Percentiles rank a stretch among this genome's conserved stretches.
Conservation (phyloP, 2,797 vertebrate genomes). For the Rhyacichthys aspro region DNA sequence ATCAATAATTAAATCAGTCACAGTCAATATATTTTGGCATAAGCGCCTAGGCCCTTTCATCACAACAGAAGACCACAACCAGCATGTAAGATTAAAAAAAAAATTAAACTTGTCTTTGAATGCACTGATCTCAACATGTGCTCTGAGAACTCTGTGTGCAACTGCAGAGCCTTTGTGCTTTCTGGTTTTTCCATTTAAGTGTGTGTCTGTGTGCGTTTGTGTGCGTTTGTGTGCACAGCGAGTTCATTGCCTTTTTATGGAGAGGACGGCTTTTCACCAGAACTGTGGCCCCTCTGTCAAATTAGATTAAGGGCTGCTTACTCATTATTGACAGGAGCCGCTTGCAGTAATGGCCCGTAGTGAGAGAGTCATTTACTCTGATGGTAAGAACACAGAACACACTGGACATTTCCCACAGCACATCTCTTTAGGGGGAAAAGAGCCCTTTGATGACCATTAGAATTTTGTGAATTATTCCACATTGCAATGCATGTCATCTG, state of each 20-base stretch:
- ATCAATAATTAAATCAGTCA: conserved; percentile 74
- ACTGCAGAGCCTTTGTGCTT: background rate
- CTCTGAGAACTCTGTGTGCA: conserved; percentile 1
- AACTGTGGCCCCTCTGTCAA: conserved; percentile 60
- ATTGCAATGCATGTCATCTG: conserved; percentile 28
- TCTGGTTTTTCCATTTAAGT: conserved; percentile 18
- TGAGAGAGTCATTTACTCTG: conserved; percentile 72
- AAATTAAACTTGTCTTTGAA: conserved; percentile 13
- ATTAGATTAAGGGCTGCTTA: conserved; percentile 72
- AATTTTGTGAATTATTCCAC: conserved; percentile 59
- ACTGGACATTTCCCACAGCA: conserved; percentile 55
- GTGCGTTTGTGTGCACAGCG: conserved; percentile 1
- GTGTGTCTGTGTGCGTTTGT: background rate
- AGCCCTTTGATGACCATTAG: conserved; percentile 56
- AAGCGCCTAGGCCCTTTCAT: conserved; percentile 59
- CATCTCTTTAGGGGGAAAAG: conserved; percentile 48
- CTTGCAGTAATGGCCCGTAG: conserved; percentile 69
- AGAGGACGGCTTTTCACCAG: conserved; percentile 61
- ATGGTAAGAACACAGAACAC: conserved; percentile 61
- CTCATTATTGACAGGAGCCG: conserved; percentile 73
- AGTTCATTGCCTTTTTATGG: conserved; percentile 56
- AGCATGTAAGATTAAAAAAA: conserved; percentile 16
- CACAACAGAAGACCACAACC: conserved; percentile 33
- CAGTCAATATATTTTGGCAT: conserved; percentile 67
- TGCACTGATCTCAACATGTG: background rate